A percentile compares a stretch with the other conserved stretches of the same genome.
Evolutionary conservation across 2,797 vertebrate genomes (phyloP).

Genomic region (Rhodeus uyekii): DNA sequence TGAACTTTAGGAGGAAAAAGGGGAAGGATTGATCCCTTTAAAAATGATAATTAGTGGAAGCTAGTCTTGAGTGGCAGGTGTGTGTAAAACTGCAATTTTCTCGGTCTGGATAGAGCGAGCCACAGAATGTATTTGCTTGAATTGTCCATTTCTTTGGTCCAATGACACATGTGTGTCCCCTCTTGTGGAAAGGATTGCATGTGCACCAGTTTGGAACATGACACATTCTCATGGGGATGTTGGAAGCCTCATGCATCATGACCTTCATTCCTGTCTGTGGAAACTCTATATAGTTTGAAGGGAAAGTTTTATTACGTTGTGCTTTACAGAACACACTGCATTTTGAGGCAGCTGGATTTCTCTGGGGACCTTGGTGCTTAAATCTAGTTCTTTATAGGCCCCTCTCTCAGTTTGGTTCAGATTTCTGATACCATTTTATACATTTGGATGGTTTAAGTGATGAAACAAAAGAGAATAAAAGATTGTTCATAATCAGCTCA

Average conservation of each 20-base stretch:
- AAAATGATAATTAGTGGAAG: background rate
- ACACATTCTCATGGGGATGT: slow-evolving; percentile 27
- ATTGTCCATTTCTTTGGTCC: slow-evolving; percentile 18
- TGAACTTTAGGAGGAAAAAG: background rate
- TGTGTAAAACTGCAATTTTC: background rate
- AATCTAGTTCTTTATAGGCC: slow-evolving; percentile 2
- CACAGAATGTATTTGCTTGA: slow-evolving; percentile 1
- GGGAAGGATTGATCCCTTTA: background rate
- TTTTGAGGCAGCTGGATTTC: background rate
- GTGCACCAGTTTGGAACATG: slow-evolving; percentile 42
- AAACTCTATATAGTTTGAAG: slow-evolving; percentile 13
- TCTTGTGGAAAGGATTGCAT: slow-evolving; percentile 42
- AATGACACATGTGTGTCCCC: slow-evolving; percentile 29
- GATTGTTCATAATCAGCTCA: slow-evolving; percentile 40
- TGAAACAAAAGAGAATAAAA: slow-evolving; percentile 44
- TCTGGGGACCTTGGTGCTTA: slow-evolving; percentile 21
- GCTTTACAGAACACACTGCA: background rate
- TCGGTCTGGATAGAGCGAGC: background rate
- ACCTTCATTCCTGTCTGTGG: slow-evolving; percentile 9
- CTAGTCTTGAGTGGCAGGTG: background rate
- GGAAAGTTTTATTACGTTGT: background rate
- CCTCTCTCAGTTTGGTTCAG: background rate
- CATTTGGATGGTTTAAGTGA: slow-evolving; percentile 27
- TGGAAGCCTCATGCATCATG: slow-evolving; percentile 16
- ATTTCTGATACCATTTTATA: slow-evolving; percentile 33